Conservation (phyloP, 2,113 vertebrate species). For the Alaudala cheleensis region DNA sequence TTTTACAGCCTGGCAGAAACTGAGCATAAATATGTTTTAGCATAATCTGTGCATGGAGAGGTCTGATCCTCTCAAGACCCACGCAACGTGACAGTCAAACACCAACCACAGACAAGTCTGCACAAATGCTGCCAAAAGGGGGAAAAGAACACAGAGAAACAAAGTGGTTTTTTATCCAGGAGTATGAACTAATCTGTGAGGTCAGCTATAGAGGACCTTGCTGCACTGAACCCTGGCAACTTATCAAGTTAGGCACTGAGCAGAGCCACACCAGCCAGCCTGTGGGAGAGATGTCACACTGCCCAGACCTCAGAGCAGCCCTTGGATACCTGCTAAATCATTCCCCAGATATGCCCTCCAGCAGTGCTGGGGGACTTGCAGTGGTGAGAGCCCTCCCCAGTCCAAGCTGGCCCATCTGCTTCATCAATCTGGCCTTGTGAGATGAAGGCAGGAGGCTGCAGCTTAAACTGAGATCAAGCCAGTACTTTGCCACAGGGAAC, state of each 20-base stretch:
- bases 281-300: background rate
- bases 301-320: background rate
- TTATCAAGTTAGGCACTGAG: background rate
- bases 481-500: background rate
- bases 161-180: background rate
- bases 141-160: background rate
- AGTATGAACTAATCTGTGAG: background rate
- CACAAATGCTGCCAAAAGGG: background rate
- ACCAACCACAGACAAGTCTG: background rate
- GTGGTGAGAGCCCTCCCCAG: background rate
- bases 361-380: background rate
- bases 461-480: background rate
- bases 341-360: background rate
- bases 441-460: background rate
- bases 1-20: background rate
- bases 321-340: background rate
- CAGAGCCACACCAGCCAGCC: background rate
- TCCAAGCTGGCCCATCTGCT: background rate
- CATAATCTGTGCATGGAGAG: background rate
- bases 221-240: background rate
- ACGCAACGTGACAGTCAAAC: background rate
- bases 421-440: background rate
- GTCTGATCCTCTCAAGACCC: background rate
- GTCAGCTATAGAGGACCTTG: background rate
- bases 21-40: background rate